Evolutionary conservation across 2,797 vertebrate species (phyloP), one percentile per base, ranked within the genome.

Genomic region (Tadarida brasiliensis): DNA sequence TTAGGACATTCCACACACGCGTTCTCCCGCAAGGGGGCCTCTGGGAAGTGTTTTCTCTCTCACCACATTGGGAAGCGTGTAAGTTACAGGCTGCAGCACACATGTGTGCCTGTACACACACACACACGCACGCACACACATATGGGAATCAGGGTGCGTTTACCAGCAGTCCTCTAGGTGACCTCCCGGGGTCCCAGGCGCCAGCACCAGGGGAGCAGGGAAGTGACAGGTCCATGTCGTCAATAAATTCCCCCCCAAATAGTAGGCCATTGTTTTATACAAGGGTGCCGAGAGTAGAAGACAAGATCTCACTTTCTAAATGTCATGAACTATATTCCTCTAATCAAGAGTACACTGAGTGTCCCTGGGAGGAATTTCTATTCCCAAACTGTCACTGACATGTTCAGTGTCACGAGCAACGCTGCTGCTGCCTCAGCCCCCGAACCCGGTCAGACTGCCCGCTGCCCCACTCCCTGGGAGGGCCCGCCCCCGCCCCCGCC

Each of bases 141-240:
- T 1, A 3, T 0, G 35, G 16, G 71, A 51, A n/a, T 30, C 11
- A 49, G 0, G 19, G 39, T 0, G 20, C 49, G 7, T 22, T 71
- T 20, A 15, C 7, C 20, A 7, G 47, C 3, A 91, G 39, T 44
- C 39, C 39, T 44, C 39, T 7, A 44, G 39, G 39, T 4, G 39
- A 44, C 39, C 39, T 44, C 39, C 5, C 39, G 39, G 39, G 39
- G 39, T 44, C 39, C 39, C 39, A 44, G 39, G 39, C 7, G 39
- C 39, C 7, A 7, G 39, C 39, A 44, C 39, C 39, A 7, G 15
- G 24, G 65, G 20, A 20, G 19, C 4, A 39, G 7, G 17, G 49
- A n/a, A 44, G 76, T 5, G 20, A 3, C 3, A 9, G 9, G 1
- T 14, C 57, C 51, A 7, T 2, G 61, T 49, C 51, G 47, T 30